Percentiles rank a stretch among this genome's conserved stretches.
phyloP scores from a whole-genome alignment of 1,140 invertebrate species.

The Carposina sasakii region DNA sequence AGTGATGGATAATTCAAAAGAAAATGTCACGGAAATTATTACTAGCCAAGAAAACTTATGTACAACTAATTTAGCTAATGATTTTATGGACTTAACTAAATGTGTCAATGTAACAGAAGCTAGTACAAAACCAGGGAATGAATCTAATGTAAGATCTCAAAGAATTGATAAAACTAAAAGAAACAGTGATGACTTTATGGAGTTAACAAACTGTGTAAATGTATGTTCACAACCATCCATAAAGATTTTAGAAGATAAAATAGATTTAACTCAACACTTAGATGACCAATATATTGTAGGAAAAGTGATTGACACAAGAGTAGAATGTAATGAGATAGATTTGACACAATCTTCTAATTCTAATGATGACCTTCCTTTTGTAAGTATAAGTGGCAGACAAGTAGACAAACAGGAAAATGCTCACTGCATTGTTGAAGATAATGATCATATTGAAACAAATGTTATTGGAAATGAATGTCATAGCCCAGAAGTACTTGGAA shows the following conservation, averaged over 20 bases:
- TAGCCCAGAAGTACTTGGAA: no score
- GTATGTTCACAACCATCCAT: slow-evolving; percentile 15
- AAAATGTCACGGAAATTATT: not conserved
- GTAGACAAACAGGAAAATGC: no score
- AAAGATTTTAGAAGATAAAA: slow-evolving; percentile 16
- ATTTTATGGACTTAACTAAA: slow-evolving; percentile 52
- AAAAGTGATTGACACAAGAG: slow-evolving; percentile 6
- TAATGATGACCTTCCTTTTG: slow-evolving; percentile 26
- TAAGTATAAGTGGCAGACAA: slow-evolving; percentile 23
- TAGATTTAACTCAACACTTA: slow-evolving; percentile 24
- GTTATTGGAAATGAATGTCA: no score
- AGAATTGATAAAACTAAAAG: slow-evolving; percentile 33
- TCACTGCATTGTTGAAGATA: no score
- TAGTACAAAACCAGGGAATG: not conserved
- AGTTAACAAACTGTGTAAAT: slow-evolving; percentile 50
- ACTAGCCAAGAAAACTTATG: not conserved
- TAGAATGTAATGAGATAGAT: slow-evolving; percentile 18
- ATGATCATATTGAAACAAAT: no score
- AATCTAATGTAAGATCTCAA: slow-evolving; percentile 21
- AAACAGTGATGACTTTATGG: slow-evolving; percentile 55
- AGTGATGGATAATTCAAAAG: slow-evolving; percentile 18
- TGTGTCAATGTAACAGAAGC: slow-evolving; percentile 21
- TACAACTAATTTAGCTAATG: slow-evolving; percentile 8
- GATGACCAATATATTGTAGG: slow-evolving; percentile 9
- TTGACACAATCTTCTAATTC: slow-evolving; percentile 35